phyloP scores from a whole-genome alignment of 1,140 invertebrate genomes.

The Aethina tumida region DNA sequence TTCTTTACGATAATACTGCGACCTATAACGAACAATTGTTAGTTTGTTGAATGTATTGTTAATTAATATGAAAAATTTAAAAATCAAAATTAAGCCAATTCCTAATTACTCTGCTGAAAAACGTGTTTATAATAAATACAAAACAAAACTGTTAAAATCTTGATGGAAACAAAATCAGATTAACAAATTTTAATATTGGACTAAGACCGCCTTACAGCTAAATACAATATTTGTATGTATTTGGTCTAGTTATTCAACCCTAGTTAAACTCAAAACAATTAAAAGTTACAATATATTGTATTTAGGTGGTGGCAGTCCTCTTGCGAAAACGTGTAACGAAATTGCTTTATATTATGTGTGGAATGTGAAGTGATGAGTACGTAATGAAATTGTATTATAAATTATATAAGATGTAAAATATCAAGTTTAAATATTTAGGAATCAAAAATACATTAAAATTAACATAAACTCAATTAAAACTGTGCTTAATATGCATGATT shows the following conservation, averaged over 20 bases:
- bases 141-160: constrained; percentile 6
- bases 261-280: too few relatives aligned
- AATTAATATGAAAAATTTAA: constrained; percentile 11
- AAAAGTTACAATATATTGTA: too few relatives aligned
- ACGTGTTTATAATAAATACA: constrained; percentile 6
- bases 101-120: constrained; percentile 2
- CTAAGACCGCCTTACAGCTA: background rate
- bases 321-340: too few relatives aligned
- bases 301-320: too few relatives aligned
- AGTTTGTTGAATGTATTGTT: constrained; percentile 11
- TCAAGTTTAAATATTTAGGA: too few relatives aligned
- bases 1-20: constrained; percentile 86
- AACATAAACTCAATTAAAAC: too few relatives aligned
- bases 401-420: constrained; percentile 14
- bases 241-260: too few relatives aligned
- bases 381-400: constrained; percentile 12
- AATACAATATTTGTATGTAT: too few relatives aligned
- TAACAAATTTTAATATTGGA: too few relatives aligned
- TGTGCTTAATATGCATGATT: too few relatives aligned
- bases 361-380: constrained; percentile 13
- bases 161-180: too few relatives aligned
- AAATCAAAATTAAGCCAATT: constrained; percentile 13
- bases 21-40: constrained; percentile 43
- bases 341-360: constrained; percentile 15
- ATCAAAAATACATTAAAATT: too few relatives aligned